These are phyloP conservation scores for Papilio helenus DNA, from an alignment of 1,140 invertebrate species.

Conservation along the genomic window DNA sequence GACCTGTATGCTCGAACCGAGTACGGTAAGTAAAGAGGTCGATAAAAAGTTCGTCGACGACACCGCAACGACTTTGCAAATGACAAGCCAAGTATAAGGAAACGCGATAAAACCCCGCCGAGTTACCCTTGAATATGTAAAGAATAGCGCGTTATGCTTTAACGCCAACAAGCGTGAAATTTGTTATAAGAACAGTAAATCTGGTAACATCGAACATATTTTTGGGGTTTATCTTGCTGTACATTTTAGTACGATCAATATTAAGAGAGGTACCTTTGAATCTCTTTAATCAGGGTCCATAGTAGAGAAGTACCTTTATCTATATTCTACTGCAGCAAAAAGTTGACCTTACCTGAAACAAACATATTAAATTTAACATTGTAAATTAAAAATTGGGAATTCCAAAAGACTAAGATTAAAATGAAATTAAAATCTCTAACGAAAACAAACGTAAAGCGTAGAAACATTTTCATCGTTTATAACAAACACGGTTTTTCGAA, in stretches of 20 bases:
- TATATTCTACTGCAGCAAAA: neutral
- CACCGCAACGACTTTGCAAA: constrained; percentile 65
- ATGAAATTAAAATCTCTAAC: no score
- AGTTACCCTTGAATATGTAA: constrained; percentile 49
- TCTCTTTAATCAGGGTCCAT: neutral
- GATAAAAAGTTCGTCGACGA: constrained; percentile 72
- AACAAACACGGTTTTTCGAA: constrained; percentile 40
- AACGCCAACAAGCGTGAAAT: constrained; percentile 61
- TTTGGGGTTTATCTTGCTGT: neutral
- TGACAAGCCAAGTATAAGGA: constrained; percentile 60
- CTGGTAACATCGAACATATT: constrained; percentile 5
- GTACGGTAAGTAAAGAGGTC: constrained; percentile 53
- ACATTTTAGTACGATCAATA: constrained; percentile 33
- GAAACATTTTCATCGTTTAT: constrained; percentile 22
- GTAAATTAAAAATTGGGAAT: neutral
- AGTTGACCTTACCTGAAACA: constrained; percentile 52
- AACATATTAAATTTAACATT: no score
- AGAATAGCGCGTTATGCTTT: constrained; percentile 53
- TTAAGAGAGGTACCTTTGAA: neutral
- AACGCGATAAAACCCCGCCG: constrained; percentile 63
- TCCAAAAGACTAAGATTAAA: neutral
- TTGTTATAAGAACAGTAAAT: constrained; percentile 49
- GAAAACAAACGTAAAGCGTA: neutral
- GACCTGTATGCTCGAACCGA: constrained; percentile 60
- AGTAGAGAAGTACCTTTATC: no score